phyloP scores from a whole-genome alignment of 2,888 invertebrate species.

The Andrena flavipes region DNA sequence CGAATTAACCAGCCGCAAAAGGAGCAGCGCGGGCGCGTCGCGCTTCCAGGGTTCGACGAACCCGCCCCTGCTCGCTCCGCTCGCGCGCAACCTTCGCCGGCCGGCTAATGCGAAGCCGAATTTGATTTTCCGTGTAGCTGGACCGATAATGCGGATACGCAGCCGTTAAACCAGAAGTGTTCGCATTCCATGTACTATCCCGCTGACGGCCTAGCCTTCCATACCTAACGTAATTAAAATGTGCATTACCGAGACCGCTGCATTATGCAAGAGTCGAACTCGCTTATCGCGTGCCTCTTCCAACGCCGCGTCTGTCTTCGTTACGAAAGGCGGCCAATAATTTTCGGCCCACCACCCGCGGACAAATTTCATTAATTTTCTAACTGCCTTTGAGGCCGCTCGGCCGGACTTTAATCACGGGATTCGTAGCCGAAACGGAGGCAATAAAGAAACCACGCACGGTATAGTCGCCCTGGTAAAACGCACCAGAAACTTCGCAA shows the following conservation, averaged over 20 bases:
- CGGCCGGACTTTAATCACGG: not conserved
- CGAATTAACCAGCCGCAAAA: constrained; percentile 16
- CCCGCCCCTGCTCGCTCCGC: not conserved
- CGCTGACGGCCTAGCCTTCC: constrained; percentile 61
- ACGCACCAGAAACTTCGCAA: not conserved
- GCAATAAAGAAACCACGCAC: not conserved
- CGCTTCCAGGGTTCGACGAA: not conserved
- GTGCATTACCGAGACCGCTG: constrained; percentile 72
- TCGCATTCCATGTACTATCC: constrained; percentile 58
- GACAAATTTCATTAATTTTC: not conserved
- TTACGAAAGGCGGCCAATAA: constrained; percentile 31
- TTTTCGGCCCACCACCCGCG: not conserved
- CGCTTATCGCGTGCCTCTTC: constrained; percentile 27
- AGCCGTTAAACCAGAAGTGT: constrained; percentile 69
- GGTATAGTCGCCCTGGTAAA: no score
- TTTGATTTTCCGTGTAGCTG: constrained; percentile 68
- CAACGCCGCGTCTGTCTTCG: constrained; percentile 23
- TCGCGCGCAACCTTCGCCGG: constrained; percentile 46
- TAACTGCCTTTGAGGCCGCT: not conserved
- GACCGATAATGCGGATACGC: constrained; percentile 71
- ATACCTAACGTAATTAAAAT: constrained; percentile 75
- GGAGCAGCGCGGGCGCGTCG: constrained; percentile 9
- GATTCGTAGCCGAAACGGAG: not conserved
- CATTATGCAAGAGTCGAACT: constrained; percentile 66
- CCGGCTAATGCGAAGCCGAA: constrained; percentile 62